Conservation (phyloP, 1,140 invertebrate species). For the Caerostris extrusa region DNA sequence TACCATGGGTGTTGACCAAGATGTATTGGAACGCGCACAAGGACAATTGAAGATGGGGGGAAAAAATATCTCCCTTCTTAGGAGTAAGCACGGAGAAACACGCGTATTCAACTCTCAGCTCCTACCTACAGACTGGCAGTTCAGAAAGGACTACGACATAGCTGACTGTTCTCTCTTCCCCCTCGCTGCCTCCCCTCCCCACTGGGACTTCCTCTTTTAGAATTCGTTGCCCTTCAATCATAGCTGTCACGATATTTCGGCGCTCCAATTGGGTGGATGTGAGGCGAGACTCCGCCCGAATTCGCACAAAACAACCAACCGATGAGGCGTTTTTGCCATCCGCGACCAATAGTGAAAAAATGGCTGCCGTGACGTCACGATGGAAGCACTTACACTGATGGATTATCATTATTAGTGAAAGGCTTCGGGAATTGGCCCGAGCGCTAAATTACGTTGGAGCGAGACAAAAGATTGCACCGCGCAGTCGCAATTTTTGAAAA, state of each 20-base stretch:
- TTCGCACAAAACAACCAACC: conserved; percentile 74
- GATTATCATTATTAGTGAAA: conserved; percentile 76
- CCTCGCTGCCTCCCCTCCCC: not conserved
- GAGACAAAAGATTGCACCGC: conserved; percentile 62
- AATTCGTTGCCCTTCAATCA: conserved; percentile 78
- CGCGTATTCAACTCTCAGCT: conserved; percentile 53
- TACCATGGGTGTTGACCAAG: conserved; percentile 5
- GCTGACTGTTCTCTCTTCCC: conserved; percentile 49
- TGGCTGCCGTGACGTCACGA: conserved; percentile 75
- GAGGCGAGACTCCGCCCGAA: conserved; percentile 41
- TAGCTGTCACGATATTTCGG: conserved; percentile 63
- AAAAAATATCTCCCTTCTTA: conserved; percentile 45
- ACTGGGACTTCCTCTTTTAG: conserved; percentile 72
- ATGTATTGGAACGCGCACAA: conserved; percentile 62
- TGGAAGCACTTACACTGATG: conserved; percentile 75
- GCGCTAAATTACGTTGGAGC: conserved; percentile 70
- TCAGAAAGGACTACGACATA: conserved; percentile 63
- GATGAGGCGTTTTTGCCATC: conserved; percentile 69
- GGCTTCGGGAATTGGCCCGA: conserved; percentile 66
- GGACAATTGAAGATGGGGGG: conserved; percentile 4
- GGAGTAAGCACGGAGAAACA: not conserved
- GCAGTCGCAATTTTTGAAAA: conserved; percentile 63
- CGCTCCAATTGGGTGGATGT: conserved; percentile 44
- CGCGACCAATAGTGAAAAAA: conserved; percentile 74
- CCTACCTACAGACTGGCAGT: conserved; percentile 46